Evolutionary conservation across 2,888 invertebrate species (phyloP).

Genomic region (Euplexia lucipara): DNA sequence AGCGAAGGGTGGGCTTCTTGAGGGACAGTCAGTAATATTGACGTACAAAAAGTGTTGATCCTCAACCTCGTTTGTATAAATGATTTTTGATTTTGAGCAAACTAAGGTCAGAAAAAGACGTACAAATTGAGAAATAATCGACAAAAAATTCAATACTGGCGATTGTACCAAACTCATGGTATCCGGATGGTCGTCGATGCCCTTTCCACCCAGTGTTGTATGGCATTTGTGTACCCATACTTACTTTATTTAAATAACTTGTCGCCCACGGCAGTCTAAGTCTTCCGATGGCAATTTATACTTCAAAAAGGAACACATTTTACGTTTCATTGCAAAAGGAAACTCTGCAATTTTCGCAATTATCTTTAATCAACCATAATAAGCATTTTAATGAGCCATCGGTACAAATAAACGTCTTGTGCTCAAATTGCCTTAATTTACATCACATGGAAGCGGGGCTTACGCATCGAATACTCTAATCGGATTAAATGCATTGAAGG

Average conservation of each 20-base stretch:
- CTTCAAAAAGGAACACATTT: slow-evolving; percentile 9
- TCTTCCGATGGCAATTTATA: not conserved
- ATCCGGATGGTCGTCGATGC: no score
- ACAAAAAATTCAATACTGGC: no score
- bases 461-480: slow-evolving; percentile 75
- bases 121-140: no score
- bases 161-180: no score
- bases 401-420: slow-evolving; percentile 69
- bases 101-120: no score
- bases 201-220: no score
- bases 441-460: slow-evolving; percentile 59
- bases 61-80: no score
- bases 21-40: no score
- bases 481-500: slow-evolving; percentile 80
- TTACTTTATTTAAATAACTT: not conserved
- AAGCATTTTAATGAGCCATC: slow-evolving; percentile 60
- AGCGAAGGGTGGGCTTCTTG: no score
- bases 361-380: slow-evolving; percentile 62
- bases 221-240: not conserved
- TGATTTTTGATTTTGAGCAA: no score
- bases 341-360: slow-evolving; percentile 58
- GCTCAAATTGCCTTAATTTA: slow-evolving; percentile 71
- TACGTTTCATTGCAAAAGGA: slow-evolving; percentile 43
- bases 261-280: not conserved
- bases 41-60: no score